Base-by-base conservation (phyloP, 1,140 invertebrate genomes). In the Radopholus similis region DNA sequence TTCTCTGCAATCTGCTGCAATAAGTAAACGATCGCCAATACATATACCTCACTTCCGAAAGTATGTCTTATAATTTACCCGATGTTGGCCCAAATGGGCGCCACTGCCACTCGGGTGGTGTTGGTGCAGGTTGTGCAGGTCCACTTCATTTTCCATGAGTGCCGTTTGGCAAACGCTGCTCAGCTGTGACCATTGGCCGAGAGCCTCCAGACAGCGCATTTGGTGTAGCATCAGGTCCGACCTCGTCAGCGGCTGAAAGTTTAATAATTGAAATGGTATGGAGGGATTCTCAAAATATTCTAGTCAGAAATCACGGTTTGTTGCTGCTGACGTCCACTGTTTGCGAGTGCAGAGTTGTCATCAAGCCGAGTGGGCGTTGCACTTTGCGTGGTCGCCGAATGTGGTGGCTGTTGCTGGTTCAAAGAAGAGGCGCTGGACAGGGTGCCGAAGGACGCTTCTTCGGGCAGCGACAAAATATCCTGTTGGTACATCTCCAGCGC, bases 181-280 rank as follows among this genome's bases (percentile, higher is more conserved):
- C 30, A 80, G 54, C 38, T 81, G 77, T 75, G 87, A 89, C 95
- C 96, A 99, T 85, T 97, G 92, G 5, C 93, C 95, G 0, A 99
- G 84, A 0, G 94, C 93, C 86, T 99, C 95, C 37, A 97, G 85
- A 83, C 94, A 98, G 28, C 95, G 87, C 90, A 99, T 94, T 81
- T 94, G 89, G 0, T 95, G 95, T 2, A 98, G 84, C 23, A 89
- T 88, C 0, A 93, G 87, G 55, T 94, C 92, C 13, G 49, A 62
- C 15, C 34, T 32, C 38, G 30, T n/a, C n/a, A n/a, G 30, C 40
- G 34, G 30, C 42, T 60, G 30, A 47, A 44, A 23, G 18, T 9
- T 32, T 0, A 5, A 32, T 57, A n/a, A n/a, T n/a, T n/a, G n/a
- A n/a, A n/a, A n/a, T n/a, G n/a, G n/a, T n/a, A n/a, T n/a, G n/a